Conservation (phyloP, 2,113 vertebrate genomes). For the Eurypyga helias region DNA sequence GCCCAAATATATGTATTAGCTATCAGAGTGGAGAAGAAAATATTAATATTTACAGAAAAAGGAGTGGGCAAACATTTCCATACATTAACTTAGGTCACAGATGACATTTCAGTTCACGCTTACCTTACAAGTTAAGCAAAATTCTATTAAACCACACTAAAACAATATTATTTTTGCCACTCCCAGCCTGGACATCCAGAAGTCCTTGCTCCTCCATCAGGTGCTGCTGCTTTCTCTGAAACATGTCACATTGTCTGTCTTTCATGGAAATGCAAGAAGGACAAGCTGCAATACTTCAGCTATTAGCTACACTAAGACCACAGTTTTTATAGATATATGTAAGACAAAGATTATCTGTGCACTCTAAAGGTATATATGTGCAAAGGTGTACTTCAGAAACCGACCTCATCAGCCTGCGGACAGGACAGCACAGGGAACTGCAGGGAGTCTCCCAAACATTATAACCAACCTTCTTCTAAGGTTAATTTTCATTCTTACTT, state of each 20-base stretch:
- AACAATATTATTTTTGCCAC: background rate
- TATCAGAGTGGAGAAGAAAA: background rate
- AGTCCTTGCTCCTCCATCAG: background rate
- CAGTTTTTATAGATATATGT: background rate
- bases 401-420: background rate
- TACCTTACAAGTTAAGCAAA: background rate
- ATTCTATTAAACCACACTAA: background rate
- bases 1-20: background rate
- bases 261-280: background rate
- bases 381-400: background rate
- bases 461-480: background rate
- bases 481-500: background rate
- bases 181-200: background rate
- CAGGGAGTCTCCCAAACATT: background rate
- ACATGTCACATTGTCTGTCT: background rate
- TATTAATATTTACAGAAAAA: background rate
- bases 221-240: background rate
- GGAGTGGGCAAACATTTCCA: background rate
- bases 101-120: background rate
- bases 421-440: background rate
- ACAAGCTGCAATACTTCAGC: background rate
- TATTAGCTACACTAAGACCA: background rate
- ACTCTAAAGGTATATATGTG: background rate
- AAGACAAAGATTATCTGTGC: background rate
- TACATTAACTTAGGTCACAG: background rate